These are phyloP conservation scores for Panthera tigris DNA, from an alignment of 2,113 vertebrate species.

Conservation along the genomic window DNA sequence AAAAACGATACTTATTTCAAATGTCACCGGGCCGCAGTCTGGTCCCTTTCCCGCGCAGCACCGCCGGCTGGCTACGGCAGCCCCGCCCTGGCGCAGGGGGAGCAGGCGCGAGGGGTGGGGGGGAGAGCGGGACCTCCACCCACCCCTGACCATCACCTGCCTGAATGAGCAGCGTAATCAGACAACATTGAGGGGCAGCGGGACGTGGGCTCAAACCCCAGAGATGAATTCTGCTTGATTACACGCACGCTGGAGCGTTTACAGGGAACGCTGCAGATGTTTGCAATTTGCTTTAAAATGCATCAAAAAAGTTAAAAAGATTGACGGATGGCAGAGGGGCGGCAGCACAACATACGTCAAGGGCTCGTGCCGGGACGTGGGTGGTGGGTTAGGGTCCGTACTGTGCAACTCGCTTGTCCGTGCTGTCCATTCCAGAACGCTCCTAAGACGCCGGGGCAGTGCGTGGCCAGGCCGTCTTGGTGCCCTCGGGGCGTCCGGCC, in stretches of 20 bases:
- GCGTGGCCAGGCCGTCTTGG: no score
- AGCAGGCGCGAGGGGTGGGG: neutral
- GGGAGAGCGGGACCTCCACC: neutral
- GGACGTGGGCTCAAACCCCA: neutral
- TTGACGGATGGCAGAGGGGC: neutral
- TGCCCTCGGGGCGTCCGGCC: accelerated
- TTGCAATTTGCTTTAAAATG: constrained; percentile 66
- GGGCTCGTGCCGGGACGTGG: accelerated
- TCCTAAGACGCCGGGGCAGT: accelerated
- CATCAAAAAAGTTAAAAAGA: neutral
- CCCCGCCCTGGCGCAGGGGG: neutral
- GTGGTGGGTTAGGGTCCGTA: neutral
- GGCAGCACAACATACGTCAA: neutral
- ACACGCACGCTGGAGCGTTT: neutral
- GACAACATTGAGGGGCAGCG: neutral
- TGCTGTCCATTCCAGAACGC: neutral
- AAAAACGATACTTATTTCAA: constrained; percentile 48
- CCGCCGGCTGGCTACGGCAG: neutral
- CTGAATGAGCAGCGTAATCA: neutral
- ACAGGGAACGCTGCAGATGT: constrained; percentile 61
- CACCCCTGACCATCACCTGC: neutral
- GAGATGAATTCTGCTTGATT: constrained; percentile 62
- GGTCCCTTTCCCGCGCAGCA: neutral
- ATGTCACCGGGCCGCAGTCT: constrained; percentile 31
- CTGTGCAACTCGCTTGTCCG: neutral